These are phyloP conservation scores for Phaenicophaeus curvirostris DNA, from an alignment of 2,797 vertebrate genomes.

Conservation along the genomic window DNA sequence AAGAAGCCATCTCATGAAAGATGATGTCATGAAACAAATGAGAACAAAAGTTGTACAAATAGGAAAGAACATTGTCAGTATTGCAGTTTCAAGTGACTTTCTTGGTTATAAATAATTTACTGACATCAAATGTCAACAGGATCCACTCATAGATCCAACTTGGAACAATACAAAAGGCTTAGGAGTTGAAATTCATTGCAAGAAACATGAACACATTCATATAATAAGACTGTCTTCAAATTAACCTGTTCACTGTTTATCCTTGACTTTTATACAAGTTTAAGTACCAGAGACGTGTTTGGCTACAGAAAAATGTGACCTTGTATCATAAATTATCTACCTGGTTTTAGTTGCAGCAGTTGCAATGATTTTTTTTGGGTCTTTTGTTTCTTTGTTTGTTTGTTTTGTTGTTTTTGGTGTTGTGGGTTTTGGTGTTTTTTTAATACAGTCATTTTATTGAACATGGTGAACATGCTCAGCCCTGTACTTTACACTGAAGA, in stretches of 20 bases:
- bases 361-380: rapidly evolving
- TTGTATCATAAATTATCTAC: background rate
- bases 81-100: background rate
- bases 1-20: background rate
- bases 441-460: background rate
- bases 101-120: slow-evolving; percentile 4
- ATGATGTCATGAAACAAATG: background rate
- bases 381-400: too few species aligned
- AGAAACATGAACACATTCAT: background rate
- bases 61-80: background rate
- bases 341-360: background rate
- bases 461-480: background rate
- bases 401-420: background rate
- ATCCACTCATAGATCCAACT: background rate
- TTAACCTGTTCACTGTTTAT: slow-evolving; percentile 14
- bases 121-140: background rate
- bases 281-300: background rate
- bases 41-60: background rate
- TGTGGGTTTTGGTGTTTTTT: background rate
- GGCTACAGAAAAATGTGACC: background rate
- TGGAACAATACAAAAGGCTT: background rate
- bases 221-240: background rate
- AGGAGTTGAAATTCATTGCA: background rate
- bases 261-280: background rate
- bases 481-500: background rate